Evolutionary conservation across 2,113 vertebrate genomes (phyloP), one percentile per base, ranked within the genome.

Genomic region (Chroicocephalus ridibundus): DNA sequence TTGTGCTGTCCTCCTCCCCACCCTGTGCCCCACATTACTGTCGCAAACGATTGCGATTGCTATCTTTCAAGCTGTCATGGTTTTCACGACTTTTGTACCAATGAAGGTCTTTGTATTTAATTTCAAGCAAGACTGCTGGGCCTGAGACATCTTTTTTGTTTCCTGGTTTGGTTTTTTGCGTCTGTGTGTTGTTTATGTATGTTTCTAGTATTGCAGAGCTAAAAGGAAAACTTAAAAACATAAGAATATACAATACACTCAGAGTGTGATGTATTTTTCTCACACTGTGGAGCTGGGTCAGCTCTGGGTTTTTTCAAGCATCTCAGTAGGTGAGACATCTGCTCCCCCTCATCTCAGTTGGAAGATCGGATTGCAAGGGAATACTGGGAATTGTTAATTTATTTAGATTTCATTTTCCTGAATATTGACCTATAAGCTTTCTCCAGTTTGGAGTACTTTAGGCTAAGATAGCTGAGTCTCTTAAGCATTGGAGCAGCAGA

Each of bases 21-120:
- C 38, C 26, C 40, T 2, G 0, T 0, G 1, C 54, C 61, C 77
- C 74, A 20, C 15, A 15, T 25, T 3, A 19, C 11, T 36, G 34
- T 31, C 55, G 47, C 34, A 85, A 44, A 42, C 0, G 0, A 34
- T 80, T 44, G 51, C 0, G 0, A 34, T 83, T 44, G 46, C n/a
- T 74, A 2, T 60, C 72, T 95, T 87, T 62, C 32, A 66, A 54
- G 58, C 64, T 89, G 52, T 46, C 49, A 27, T 32, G 7, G 31
- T 68, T 80, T 82, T 83, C 51, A 19, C 32, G 36, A 52, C 42
- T 75, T 78, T 24, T 65, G 44, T 44, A 36, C 40, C 66, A 24
- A 57, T 86, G 46, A 55, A 79, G 54, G 16, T 52, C 40, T 91
- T 76, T 49, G 46, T 79, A 36, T 57, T 82, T 54, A 52, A 49